Conservation (phyloP, 2,797 vertebrate genomes). For the Propithecus deckenii region DNA sequence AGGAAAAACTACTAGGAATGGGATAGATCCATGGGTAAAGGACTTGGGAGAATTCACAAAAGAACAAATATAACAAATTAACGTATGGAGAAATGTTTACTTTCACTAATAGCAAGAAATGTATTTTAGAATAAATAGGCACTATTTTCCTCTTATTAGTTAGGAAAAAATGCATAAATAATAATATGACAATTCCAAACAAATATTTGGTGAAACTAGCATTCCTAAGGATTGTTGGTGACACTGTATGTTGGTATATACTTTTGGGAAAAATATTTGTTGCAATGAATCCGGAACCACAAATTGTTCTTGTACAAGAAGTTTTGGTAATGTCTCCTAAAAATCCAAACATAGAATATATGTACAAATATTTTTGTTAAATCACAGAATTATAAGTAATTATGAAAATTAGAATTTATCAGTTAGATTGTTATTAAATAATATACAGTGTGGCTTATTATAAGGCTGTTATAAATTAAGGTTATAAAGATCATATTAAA, state of each 20-base stretch:
- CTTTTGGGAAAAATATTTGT: background rate
- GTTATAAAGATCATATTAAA: background rate
- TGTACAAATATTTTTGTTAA: background rate
- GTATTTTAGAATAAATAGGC: background rate
- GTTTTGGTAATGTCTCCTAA: background rate
- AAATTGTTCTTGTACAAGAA: background rate
- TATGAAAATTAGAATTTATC: background rate
- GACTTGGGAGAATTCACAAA: background rate
- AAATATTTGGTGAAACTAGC: background rate
- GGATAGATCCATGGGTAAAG: background rate
- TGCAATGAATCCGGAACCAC: background rate
- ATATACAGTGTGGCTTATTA: background rate
- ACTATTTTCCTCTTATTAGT: background rate
- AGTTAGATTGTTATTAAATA: background rate
- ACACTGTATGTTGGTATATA: background rate
- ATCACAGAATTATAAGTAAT: background rate
- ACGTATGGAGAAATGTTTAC: background rate
- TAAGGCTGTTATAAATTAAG: background rate
- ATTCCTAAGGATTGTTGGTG: background rate
- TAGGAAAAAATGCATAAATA: background rate
- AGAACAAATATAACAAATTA: background rate
- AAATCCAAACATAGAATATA: background rate
- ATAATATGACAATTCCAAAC: background rate
- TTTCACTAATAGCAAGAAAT: background rate
- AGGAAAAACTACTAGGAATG: background rate